phyloP scores from a whole-genome alignment of 1,140 invertebrate species.

The Rhagoletis zephyria region DNA sequence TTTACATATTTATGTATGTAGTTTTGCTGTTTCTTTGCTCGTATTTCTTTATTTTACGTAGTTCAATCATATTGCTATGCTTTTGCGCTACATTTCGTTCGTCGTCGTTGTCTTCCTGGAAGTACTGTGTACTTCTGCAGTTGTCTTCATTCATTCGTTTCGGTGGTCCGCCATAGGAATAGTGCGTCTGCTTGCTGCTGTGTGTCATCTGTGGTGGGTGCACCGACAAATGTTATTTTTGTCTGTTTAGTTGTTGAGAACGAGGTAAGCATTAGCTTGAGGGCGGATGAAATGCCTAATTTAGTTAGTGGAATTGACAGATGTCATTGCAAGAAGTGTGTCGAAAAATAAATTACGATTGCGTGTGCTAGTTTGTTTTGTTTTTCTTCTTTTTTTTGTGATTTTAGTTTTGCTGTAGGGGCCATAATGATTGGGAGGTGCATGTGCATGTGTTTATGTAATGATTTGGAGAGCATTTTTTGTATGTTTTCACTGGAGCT shows the following conservation, averaged over 20 bases:
- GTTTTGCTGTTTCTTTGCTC: background rate
- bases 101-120: background rate
- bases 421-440: too few species aligned
- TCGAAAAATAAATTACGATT: conserved; percentile 13
- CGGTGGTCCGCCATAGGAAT: background rate
- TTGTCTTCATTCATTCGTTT: conserved; percentile 4
- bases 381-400: background rate
- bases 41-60: background rate
- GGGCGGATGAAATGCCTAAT: conserved; percentile 4
- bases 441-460: background rate
- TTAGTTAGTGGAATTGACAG: conserved; percentile 45
- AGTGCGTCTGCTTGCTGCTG: background rate
- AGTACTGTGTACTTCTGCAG: background rate
- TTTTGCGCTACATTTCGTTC: conserved; percentile 26
- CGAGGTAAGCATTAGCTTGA: background rate
- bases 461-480: background rate
- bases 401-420: background rate
- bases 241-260: background rate
- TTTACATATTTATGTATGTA: background rate
- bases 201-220: background rate
- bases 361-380: background rate
- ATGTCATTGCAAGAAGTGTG: conserved; percentile 35
- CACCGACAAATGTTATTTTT: background rate
- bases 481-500: background rate
- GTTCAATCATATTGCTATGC: background rate